These are phyloP conservation scores for Drosophila asahinai DNA, from an alignment of 1,140 invertebrate genomes.

Conservation along the genomic window DNA sequence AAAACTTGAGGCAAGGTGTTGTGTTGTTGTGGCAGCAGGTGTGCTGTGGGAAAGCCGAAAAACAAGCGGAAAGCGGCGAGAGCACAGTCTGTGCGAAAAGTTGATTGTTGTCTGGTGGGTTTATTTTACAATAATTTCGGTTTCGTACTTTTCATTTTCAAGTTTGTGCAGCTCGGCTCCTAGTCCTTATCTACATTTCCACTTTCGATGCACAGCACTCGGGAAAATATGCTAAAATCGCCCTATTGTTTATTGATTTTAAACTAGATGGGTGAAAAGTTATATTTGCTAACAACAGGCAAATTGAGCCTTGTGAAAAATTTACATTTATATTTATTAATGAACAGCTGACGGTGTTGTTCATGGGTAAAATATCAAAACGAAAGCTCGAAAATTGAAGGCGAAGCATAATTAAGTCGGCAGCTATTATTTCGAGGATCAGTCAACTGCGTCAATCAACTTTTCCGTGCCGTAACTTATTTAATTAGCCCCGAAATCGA, in stretches of 20 bases:
- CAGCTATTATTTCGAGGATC: neutral
- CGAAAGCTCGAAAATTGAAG: neutral
- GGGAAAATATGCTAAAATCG: slow-evolving; percentile 56
- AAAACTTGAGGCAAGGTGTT: slow-evolving; percentile 69
- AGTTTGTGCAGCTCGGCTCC: slow-evolving; percentile 8
- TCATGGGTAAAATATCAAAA: slow-evolving; percentile 9
- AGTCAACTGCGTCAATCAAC: slow-evolving; percentile 3
- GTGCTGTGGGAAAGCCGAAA: slow-evolving; percentile 43
- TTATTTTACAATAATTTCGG: slow-evolving; percentile 58
- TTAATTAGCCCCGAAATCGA: slow-evolving; percentile 60
- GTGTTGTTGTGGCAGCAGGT: slow-evolving; percentile 65
- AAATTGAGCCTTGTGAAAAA: slow-evolving; percentile 6
- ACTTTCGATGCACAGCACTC: slow-evolving; percentile 48
- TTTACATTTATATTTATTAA: slow-evolving; percentile 25
- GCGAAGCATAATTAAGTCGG: neutral
- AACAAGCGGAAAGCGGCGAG: slow-evolving; percentile 40
- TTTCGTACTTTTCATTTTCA: slow-evolving; percentile 29
- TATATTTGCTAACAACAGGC: slow-evolving; percentile 16
- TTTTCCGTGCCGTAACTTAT: slow-evolving; percentile 10
- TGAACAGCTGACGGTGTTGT: slow-evolving; percentile 15
- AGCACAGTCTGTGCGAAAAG: slow-evolving; percentile 64
- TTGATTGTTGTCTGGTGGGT: slow-evolving; percentile 62
- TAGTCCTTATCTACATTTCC: neutral
- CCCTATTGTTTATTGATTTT: slow-evolving; percentile 60
- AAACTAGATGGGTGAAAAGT: slow-evolving; percentile 42